phyloP scores from a whole-genome alignment of 2,888 invertebrate species.

The Chironomus riparius region DNA sequence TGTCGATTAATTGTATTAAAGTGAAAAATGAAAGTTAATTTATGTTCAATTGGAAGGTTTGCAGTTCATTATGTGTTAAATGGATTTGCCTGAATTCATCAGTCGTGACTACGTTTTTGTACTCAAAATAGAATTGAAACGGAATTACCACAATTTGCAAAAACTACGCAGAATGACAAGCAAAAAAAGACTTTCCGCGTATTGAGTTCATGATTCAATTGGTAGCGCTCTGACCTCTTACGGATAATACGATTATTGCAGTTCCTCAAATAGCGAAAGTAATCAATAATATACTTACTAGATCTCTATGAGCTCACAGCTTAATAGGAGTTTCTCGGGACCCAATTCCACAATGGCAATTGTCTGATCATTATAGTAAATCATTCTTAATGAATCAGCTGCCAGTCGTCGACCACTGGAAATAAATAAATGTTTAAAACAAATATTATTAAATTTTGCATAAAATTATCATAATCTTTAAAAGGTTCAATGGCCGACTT shows the following conservation, averaged over 20 bases:
- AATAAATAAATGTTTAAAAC: neutral
- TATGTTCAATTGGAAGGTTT: neutral
- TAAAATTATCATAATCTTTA: neutral
- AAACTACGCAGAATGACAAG: no score
- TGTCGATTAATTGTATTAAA: neutral
- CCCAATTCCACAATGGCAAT: conserved; percentile 74
- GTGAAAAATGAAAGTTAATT: conserved; percentile 14
- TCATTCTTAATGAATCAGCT: conserved; percentile 61
- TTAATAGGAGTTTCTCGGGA: conserved; percentile 57
- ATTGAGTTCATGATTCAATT: no score
- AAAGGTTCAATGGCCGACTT: neutral
- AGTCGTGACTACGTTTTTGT: no score
- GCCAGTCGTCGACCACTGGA: conserved; percentile 56
- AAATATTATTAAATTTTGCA: neutral
- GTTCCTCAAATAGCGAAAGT: no score
- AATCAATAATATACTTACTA: conserved; percentile 57
- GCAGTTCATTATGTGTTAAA: neutral
- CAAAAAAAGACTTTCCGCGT: no score
- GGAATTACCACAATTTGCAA: no score
- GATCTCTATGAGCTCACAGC: conserved; percentile 78
- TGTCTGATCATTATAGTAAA: conserved; percentile 73
- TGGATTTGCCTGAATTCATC: neutral
- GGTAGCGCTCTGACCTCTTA: neutral
- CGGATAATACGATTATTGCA: neutral
- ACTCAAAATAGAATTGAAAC: no score